Percentiles rank a stretch among this genome's conserved stretches.
Conservation (phyloP, 2,113 vertebrate species). For the Pseudopodoces humilis region DNA sequence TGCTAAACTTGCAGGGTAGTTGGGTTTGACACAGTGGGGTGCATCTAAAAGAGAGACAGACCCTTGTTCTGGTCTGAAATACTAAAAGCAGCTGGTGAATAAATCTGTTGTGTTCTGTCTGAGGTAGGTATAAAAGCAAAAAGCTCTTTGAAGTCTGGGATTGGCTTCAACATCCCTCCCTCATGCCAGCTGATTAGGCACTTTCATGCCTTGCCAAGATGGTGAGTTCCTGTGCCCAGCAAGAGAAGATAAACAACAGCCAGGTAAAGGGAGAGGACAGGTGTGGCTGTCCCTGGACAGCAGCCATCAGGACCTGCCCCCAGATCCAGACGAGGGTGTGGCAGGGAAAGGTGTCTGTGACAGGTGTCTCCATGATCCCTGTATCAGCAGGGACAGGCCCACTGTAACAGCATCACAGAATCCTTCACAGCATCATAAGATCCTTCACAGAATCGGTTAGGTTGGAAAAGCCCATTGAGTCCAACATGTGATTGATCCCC, state of each 20-base stretch:
- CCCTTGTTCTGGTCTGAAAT: background rate
- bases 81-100: background rate
- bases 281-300: background rate
- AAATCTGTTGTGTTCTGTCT: background rate
- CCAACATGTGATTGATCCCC: background rate
- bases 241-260: background rate
- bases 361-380: background rate
- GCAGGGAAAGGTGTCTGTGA: background rate
- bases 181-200: background rate
- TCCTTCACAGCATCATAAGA: background rate
- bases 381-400: accelerated
- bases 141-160: slow-evolving; percentile 32
- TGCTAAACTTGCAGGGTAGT: background rate
- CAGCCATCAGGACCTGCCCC: background rate
- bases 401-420: accelerated
- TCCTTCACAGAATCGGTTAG: background rate
- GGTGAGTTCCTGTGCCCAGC: background rate
- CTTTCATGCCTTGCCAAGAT: slow-evolving; percentile 25
- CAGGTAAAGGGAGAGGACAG: background rate
- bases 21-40: background rate
- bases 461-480: background rate
- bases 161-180: background rate
- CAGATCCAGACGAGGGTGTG: accelerated
- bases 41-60: background rate
- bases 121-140: slow-evolving; percentile 9